Evolutionary conservation across 92 coral and sea anemone genomes (phyloP), one percentile per base, ranked within the genome.

Genomic region (Siderastrea radians): DNA sequence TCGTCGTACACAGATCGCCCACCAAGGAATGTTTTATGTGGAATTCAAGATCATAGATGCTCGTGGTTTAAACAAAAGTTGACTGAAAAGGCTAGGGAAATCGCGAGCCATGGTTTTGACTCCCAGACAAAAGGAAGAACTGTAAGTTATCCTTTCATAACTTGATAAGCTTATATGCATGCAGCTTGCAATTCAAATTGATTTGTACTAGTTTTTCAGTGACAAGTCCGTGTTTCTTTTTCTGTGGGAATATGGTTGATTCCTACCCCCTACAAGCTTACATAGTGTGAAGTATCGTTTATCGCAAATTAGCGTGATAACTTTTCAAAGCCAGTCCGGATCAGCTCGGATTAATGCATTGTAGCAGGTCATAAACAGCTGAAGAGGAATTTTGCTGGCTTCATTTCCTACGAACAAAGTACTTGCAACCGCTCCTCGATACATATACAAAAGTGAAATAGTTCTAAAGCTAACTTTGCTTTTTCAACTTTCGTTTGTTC

Each of bases 101-200:
- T 68, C 80, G 66, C 68, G 67, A 93, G 92, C 92, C 93, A 97
- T 97, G 99, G 99, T 97, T 85, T 89, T 97, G 77, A 97, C 99
- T 79, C 99, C 98, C 49, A 92, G 96, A 89, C 99, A 97, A 74
- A 97, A 95, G 81, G 99, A 97, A 49, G 99, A 97, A 78, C 77
- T 97, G 99, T 97, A 90, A 97, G 99, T 95, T 49, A 13, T 47
- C 49, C 76, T 81, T 69, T 68, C 54, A 47, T 12, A 7, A 59
- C 45, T 6, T 57, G 7, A 45, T 45, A 8, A 68, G 50, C 38
- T 26, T 26, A 68, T 61, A 26, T 61, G 13, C 17, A 19, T 53
- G 7, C 59, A 74, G n/a, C 38, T 50, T 51, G 78, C 62, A 52
- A 53, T n/a, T 74, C 57, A 6, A 53, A 59, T 76, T 62, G 59